phyloP scores from a whole-genome alignment of 2,113 vertebrate species.

The Psittacara wagleri region DNA sequence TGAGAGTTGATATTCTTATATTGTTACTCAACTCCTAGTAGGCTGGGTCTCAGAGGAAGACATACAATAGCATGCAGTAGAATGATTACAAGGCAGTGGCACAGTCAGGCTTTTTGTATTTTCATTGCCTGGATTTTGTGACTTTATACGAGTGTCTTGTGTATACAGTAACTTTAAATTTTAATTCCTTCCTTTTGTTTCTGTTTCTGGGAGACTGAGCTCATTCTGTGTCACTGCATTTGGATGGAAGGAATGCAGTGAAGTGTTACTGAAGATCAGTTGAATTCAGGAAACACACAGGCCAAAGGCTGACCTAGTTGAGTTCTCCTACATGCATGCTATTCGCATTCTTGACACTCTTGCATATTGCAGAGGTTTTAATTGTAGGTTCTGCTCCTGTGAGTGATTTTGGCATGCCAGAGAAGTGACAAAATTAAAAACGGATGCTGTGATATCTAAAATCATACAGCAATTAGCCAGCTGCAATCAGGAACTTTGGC shows the following conservation, averaged over 20 bases:
- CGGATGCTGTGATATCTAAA: background rate
- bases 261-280: background rate
- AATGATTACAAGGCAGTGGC: background rate
- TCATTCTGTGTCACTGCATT: background rate
- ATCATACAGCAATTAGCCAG: background rate
- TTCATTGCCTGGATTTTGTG: background rate
- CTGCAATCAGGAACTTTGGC: background rate
- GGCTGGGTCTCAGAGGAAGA: background rate
- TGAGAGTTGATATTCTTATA: background rate
- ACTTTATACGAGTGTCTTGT: background rate
- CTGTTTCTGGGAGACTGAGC: background rate
- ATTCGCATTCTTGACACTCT: background rate
- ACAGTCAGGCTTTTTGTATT: background rate
- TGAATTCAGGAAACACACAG: background rate
- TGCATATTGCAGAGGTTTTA: background rate
- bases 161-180: background rate
- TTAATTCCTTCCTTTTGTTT: background rate
- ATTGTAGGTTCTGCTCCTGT: background rate
- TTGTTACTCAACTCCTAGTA: background rate
- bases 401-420: background rate
- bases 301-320: background rate
- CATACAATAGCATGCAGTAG: background rate
- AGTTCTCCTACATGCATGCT: fast-evolving
- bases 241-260: background rate
- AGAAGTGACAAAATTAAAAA: background rate